A percentile compares a stretch with the other conserved stretches of the same genome.
Conservation (phyloP, 2,888 invertebrate species). For the Tanytarsus gracilentus region DNA sequence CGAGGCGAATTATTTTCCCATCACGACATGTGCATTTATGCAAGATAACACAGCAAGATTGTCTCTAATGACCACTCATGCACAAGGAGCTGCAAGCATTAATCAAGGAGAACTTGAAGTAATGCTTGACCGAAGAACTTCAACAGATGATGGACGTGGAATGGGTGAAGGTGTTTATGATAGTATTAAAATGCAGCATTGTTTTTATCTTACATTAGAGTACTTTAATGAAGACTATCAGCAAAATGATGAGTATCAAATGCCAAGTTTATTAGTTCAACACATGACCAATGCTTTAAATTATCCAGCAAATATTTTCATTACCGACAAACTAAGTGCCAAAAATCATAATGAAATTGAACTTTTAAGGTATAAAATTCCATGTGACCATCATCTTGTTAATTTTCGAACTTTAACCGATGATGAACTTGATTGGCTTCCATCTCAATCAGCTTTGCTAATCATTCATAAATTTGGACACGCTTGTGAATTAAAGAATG, state of each 20-base stretch:
- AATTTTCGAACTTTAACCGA: constrained; percentile 75
- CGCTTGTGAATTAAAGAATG: constrained; percentile 52
- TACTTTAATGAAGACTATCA: constrained; percentile 38
- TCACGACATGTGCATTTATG: constrained; percentile 82
- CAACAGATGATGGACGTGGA: constrained; percentile 80
- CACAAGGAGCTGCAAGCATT: constrained; percentile 83
- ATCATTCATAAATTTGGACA: constrained; percentile 71
- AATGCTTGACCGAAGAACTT: constrained; percentile 86
- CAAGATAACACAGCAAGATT: constrained; percentile 66
- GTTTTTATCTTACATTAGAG: constrained; percentile 82
- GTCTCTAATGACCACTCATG: constrained; percentile 75
- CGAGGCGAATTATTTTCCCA: constrained; percentile 95
- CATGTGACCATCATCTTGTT: constrained; percentile 71
- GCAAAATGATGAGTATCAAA: constrained; percentile 40
- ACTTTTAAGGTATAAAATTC: constrained; percentile 49
- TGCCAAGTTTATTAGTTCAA: constrained; percentile 61
- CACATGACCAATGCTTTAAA: constrained; percentile 66
- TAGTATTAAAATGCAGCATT: constrained; percentile 69
- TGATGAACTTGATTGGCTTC: constrained; percentile 64
- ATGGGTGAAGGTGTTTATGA: constrained; percentile 93
- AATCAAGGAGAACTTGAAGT: constrained; percentile 86
- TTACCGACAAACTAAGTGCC: constrained; percentile 58
- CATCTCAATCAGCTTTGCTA: constrained; percentile 63
- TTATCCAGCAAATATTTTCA: constrained; percentile 69
- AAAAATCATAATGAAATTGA: constrained; percentile 45